Conservation (phyloP, 2,113 vertebrate species). For the Oriolus oriolus region DNA sequence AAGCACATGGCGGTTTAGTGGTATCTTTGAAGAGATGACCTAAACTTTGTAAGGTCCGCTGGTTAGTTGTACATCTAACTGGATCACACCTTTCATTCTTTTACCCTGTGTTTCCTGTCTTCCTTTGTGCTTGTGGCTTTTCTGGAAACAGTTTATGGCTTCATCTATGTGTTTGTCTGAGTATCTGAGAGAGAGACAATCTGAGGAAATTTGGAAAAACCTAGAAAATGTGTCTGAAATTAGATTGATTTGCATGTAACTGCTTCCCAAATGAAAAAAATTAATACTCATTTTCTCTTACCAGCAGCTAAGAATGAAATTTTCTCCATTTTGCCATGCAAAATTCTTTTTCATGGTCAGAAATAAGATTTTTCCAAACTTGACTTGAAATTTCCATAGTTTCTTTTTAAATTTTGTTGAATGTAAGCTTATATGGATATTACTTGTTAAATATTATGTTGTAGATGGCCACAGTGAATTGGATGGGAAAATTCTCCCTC, state of each 20-base stretch:
- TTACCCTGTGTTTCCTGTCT: neutral
- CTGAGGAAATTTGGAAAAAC: neutral
- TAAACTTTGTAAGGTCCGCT: too few species aligned
- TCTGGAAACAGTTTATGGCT: slow-evolving; percentile 1
- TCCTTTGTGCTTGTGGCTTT: neutral
- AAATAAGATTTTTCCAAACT: neutral
- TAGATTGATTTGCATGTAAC: slow-evolving; percentile 7
- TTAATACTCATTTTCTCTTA: neutral
- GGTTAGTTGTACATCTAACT: neutral
- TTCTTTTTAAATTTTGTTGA: neutral
- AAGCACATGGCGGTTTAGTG: neutral
- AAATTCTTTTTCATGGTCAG: neutral
- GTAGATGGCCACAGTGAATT: neutral
- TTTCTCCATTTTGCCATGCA: neutral
- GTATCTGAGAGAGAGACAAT: neutral
- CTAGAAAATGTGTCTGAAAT: slow-evolving; percentile 12
- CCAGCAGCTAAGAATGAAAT: neutral
- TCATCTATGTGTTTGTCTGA: neutral
- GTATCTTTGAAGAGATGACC: neutral
- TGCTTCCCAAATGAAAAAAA: neutral
- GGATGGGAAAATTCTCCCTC: neutral
- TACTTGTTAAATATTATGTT: neutral
- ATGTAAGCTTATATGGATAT: neutral
- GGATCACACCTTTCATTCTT: neutral
- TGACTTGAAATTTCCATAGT: neutral